These are phyloP conservation scores for Anagyrus pseudococci DNA, from an alignment of 2,888 invertebrate genomes.

Conservation along the genomic window DNA sequence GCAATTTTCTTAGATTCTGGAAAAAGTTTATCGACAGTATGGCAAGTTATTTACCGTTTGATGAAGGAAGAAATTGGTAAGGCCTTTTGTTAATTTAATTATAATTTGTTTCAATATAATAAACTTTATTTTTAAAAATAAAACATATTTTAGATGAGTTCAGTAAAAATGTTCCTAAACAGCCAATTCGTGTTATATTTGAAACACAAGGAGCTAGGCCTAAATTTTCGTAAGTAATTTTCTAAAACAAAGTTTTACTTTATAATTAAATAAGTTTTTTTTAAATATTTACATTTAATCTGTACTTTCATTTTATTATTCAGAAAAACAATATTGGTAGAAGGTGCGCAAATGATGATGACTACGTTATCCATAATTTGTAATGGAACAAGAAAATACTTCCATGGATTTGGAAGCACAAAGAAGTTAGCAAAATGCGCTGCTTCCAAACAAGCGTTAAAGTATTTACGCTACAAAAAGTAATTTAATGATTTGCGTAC, in stretches of 20 bases:
- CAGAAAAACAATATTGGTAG: conserved; percentile 48
- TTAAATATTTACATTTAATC: neutral
- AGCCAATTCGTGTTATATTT: conserved; percentile 84
- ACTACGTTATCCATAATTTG: conserved; percentile 70
- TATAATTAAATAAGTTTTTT: neutral
- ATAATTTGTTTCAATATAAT: neutral
- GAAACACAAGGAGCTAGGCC: conserved; percentile 84
- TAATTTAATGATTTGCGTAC: too few relatives aligned
- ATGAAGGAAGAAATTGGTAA: conserved; percentile 84
- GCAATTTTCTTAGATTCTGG: conserved; percentile 81
- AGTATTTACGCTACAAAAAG: conserved; percentile 23
- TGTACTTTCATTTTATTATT: conserved; percentile 30
- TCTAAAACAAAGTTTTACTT: conserved; percentile 13
- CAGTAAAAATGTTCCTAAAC: conserved; percentile 82
- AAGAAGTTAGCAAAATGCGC: conserved; percentile 76
- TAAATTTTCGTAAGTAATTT: conserved; percentile 71
- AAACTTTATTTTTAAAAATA: neutral
- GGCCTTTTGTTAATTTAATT: conserved; percentile 26
- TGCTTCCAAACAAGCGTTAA: conserved; percentile 70
- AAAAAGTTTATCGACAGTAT: conserved; percentile 75
- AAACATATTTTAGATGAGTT: conserved; percentile 69
- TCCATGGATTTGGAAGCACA: conserved; percentile 76
- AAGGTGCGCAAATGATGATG: conserved; percentile 61
- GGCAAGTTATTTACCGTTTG: conserved; percentile 81
- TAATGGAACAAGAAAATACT: conserved; percentile 66